Evolutionary conservation across 2,888 invertebrate genomes (phyloP).

Genomic region (Pheosia tremula): DNA sequence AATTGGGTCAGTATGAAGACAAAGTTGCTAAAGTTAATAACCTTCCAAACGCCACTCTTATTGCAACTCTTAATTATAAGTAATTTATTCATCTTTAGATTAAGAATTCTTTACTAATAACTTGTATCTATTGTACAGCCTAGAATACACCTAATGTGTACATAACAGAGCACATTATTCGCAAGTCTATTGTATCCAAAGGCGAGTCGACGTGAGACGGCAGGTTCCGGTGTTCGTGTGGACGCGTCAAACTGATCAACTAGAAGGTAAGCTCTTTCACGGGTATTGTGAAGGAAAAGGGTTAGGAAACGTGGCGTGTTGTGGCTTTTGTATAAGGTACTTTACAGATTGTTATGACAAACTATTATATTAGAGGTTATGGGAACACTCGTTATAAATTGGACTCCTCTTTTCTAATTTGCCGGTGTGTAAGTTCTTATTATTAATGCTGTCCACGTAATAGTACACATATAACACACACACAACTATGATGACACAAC

Average conservation of each 20-base stretch:
- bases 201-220: conserved; percentile 2
- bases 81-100: no score
- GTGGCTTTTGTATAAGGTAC: not conserved
- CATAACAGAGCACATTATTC: not conserved
- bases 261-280: not conserved
- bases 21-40: no score
- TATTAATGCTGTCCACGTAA: not conserved
- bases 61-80: no score
- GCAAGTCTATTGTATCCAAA: not conserved
- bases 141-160: not conserved
- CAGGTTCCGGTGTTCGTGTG: conserved; percentile 10
- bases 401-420: no score
- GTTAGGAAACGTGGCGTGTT: not conserved
- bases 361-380: no score
- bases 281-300: conserved; percentile 6
- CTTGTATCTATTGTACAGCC: not conserved
- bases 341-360: no score
- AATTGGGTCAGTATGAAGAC: no score
- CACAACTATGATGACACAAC: conserved; percentile 22
- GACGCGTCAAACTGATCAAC: conserved; percentile 4
- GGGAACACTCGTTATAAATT: no score
- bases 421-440: not conserved
- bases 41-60: no score
- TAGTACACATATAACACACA: not conserved
- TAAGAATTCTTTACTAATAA: no score